Base-by-base conservation (phyloP, 2,888 invertebrate genomes). In the Drosophila hamatofila region DNA sequence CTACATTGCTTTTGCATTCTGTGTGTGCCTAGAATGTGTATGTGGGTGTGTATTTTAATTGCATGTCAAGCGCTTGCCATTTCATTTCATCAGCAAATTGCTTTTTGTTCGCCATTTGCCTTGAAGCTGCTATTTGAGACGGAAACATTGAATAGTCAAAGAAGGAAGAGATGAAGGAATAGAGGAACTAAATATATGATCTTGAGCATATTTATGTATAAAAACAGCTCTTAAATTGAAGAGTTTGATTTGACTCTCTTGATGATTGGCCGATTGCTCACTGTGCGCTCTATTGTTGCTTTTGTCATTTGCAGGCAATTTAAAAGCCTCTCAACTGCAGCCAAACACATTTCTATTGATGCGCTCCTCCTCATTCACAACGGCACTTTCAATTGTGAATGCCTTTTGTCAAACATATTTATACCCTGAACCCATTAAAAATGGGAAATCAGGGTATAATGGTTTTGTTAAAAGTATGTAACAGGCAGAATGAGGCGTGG, bases 21-120 rank as follows among this genome's bases (percentile, higher is more conserved):
- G 42, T 6, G 11, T 35, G 18, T 2, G 3, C n/a, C n/a, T n/a
- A n/a, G n/a, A n/a, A n/a, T 41, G 39, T 52, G 35, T 35, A 69
- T 44, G 60, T 57, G 30, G 35, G 69, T 35, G 64, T 54, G 41
- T 48, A 56, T 57, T 72, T 78, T 68, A 69, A 78, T 75, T 81
- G 71, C 69, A 62, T 56, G 59, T 62, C 46, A 35, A 52, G 42
- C 66, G 52, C 60, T 66, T 68, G 23, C 51, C 57, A 63, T 51
- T 71, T 56, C 48, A 55, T 75, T 78, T 75, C 65, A 77, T 75
- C 75, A 71, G 70, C 44, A 81, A 73, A 86, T 81, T 83, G 75
- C 78, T 76, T 79, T 78, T 69, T 68, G 61, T 72, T 30, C 64
- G 49, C 63, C 66, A 61, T 68, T 83, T 81, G 69, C 74, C 65